Percentiles rank a stretch among this genome's conserved stretches.
Conservation (phyloP, 2,888 invertebrate genomes). For the Drosophila prostipennis region DNA sequence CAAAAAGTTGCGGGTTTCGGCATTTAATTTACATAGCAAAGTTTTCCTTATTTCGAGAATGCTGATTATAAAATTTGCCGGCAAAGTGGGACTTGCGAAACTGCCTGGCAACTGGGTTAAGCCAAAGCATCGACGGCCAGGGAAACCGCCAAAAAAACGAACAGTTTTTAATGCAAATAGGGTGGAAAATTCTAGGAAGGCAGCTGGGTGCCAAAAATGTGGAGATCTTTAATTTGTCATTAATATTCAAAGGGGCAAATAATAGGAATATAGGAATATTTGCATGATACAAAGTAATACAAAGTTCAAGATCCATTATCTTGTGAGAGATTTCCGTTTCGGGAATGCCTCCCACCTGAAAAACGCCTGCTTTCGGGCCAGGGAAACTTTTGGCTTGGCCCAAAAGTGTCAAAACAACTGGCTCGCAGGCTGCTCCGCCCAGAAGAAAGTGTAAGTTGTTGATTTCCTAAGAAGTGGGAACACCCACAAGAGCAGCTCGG, state of each 20-base stretch:
- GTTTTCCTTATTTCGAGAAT: constrained; percentile 63
- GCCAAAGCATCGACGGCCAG: constrained; percentile 58
- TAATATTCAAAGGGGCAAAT: too few relatives aligned
- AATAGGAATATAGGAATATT: too few relatives aligned
- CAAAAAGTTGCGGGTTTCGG: constrained; percentile 68
- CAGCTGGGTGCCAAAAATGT: constrained; percentile 43
- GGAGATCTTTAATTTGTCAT: constrained; percentile 39
- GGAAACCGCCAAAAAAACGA: constrained; percentile 39
- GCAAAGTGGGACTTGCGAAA: constrained; percentile 35
- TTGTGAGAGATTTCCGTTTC: constrained; percentile 2
- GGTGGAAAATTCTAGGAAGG: constrained; percentile 3
- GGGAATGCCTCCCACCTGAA: constrained; percentile 1
- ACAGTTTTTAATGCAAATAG: constrained; percentile 19
- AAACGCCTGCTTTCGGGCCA: constrained; percentile 35
- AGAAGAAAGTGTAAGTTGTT: constrained; percentile 68
- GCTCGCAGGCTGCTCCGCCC: constrained; percentile 28
- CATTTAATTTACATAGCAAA: constrained; percentile 79
- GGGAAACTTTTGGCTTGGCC: constrained; percentile 53
- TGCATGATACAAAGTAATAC: too few relatives aligned
- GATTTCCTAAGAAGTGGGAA: constrained; percentile 37
- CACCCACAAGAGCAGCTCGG: constrained; percentile 14
- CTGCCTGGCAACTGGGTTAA: constrained; percentile 63
- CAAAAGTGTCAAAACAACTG: constrained; percentile 76
- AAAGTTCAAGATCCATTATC: background rate
- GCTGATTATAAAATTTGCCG: constrained; percentile 69